Base-by-base conservation (phyloP, 2,888 invertebrate species). In the Lithophane semibrunnea region DNA sequence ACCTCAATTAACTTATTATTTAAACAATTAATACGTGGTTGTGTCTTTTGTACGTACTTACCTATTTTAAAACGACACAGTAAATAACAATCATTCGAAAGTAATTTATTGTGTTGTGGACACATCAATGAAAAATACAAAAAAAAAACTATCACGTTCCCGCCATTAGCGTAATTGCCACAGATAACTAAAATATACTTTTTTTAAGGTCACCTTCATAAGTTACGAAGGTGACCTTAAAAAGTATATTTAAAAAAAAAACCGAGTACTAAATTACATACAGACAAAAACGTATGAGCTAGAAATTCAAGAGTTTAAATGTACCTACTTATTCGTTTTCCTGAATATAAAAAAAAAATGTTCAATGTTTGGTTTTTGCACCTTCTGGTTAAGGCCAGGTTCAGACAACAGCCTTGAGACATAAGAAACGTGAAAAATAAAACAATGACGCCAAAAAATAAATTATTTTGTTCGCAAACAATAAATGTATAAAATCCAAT, bases 161-260 rank as follows among this genome's bases (percentile, higher is more conserved):
- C 65, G 21, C 75, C 65, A 75, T 61, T 75, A 66, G 18, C 21
- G 18, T 81, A 65, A 81, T 78, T 65, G 24, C 47, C 78, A 81
- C 52, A 81, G 78, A 81, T 81, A 81, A 77, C 37, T 13, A 52
- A 21, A 52, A 52, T 21, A 52, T 52, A 52, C 21, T 52, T 52
- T 18, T 29, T 37, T 52, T 21, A 52, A 21, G 52, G 21, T 52
- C 52, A 52, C 52, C 21, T 21, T 52, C 21, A 2, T 52, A 58
- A 75, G 37, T 16, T 21, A 66, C 37, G 21, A 74, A 66, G 54
- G 52, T 74, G 75, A 61, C 65, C 21, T 61, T n/a, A 47, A 54
- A 24, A 42, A 29, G 29, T 52, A 63, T 29, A 29, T 10, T 10
- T 21, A 10, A 12, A 16, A 47, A 58, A 24, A 9, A 47, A 61